These are phyloP conservation scores for Metellina segmentata DNA, from an alignment of 2,888 invertebrate species.

Conservation along the genomic window DNA sequence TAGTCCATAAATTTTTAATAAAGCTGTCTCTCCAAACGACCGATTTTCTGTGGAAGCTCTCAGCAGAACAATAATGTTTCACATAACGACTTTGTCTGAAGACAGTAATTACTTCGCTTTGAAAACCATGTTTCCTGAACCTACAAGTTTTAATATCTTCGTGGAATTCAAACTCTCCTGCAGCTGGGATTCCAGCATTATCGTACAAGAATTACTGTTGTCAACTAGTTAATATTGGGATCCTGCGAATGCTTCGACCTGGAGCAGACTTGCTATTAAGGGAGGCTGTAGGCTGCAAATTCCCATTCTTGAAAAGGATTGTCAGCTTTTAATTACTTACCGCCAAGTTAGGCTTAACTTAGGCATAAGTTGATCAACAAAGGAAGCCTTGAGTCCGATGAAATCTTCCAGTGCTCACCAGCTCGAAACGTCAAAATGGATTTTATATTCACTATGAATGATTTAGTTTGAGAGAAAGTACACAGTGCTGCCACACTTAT, in stretches of 20 bases:
- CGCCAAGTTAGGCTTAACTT: neutral
- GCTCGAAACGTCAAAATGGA: too few species aligned
- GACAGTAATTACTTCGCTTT: neutral
- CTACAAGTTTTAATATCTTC: neutral
- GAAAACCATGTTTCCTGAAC: neutral
- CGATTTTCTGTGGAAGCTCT: neutral
- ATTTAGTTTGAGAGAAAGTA: too few species aligned
- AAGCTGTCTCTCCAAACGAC: neutral
- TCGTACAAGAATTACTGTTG: neutral
- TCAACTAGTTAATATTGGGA: neutral
- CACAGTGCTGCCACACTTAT: too few species aligned
- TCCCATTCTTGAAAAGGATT: neutral
- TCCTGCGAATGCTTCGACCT: neutral
- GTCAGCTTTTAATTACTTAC: neutral
- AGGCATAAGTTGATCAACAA: too few species aligned
- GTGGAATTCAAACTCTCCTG: neutral
- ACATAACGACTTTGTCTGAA: neutral
- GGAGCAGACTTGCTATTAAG: neutral
- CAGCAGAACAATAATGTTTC: neutral
- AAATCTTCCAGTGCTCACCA: too few species aligned
- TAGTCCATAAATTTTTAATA: neutral
- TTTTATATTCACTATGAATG: too few species aligned
- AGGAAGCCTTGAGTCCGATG: too few species aligned
- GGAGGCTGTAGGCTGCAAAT: neutral
- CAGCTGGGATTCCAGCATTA: neutral